Conservation (phyloP, 2,888 invertebrate genomes). For the Beris morrisii region DNA sequence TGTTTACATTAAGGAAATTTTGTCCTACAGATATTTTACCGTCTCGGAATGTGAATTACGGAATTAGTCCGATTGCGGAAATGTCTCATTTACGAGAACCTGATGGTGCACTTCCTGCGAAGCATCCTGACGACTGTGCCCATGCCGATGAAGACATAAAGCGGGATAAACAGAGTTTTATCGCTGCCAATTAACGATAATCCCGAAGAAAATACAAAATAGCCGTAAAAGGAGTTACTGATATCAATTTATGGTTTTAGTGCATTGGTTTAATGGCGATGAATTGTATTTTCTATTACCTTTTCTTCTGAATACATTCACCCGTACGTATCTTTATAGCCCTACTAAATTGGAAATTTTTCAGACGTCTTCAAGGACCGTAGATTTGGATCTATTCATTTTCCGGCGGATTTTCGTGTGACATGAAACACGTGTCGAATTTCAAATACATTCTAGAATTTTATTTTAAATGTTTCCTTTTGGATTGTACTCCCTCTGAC, state of each 20-base stretch:
- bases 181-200: slow-evolving; percentile 14
- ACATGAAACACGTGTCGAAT: too few relatives aligned
- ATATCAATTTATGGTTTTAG: slow-evolving; percentile 15
- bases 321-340: too few relatives aligned
- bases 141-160: background rate
- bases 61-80: slow-evolving; percentile 1
- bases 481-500: too few relatives aligned
- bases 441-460: too few relatives aligned
- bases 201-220: slow-evolving; percentile 5
- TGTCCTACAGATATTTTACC: too few relatives aligned
- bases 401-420: too few relatives aligned
- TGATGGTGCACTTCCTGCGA: background rate
- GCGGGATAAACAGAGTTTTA: slow-evolving; percentile 1
- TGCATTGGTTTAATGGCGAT: slow-evolving; percentile 5
- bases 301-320: too few relatives aligned
- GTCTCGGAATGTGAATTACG: slow-evolving; percentile 1
- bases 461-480: too few relatives aligned
- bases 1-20: too few relatives aligned
- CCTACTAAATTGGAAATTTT: too few relatives aligned
- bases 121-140: background rate
- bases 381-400: too few relatives aligned
- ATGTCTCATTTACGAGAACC: slow-evolving; percentile 1
- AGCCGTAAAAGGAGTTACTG: slow-evolving; percentile 8
- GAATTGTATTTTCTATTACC: background rate
- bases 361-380: too few relatives aligned